Evolutionary conservation across 2,113 vertebrate species (phyloP).

Genomic region (Asarcornis scutulata): DNA sequence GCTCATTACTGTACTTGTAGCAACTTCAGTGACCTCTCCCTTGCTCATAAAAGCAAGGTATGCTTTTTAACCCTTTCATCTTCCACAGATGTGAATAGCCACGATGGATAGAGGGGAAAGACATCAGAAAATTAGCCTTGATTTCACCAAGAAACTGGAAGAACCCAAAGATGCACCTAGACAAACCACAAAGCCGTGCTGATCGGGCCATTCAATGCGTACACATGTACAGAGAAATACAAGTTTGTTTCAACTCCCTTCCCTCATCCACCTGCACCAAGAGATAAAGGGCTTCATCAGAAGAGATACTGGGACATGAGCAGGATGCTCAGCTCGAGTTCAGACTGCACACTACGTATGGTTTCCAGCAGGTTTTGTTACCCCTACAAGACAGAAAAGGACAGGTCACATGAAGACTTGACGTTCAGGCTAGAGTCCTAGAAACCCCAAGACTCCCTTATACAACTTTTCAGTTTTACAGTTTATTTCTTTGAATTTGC

Average conservation of each 20-base stretch:
- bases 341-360: neutral
- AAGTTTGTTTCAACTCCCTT: neutral
- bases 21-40: neutral
- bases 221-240: neutral
- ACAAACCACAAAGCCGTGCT: neutral
- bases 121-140: neutral
- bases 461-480: neutral
- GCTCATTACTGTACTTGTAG: neutral
- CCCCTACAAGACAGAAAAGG: neutral
- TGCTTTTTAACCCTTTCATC: neutral
- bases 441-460: neutral
- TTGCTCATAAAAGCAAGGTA: neutral
- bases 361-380: neutral
- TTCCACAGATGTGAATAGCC: neutral
- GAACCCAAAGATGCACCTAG: neutral
- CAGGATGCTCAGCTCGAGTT: neutral
- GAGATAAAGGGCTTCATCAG: neutral
- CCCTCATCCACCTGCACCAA: neutral
- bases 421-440: neutral
- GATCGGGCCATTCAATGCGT: rapidly evolving
- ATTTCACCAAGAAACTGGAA: neutral
- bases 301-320: neutral
- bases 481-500: neutral
- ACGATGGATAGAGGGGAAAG: neutral
- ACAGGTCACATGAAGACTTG: neutral